These are phyloP conservation scores for Herpailurus yagouaroundi DNA, from an alignment of 2,113 vertebrate genomes.

Conservation along the genomic window DNA sequence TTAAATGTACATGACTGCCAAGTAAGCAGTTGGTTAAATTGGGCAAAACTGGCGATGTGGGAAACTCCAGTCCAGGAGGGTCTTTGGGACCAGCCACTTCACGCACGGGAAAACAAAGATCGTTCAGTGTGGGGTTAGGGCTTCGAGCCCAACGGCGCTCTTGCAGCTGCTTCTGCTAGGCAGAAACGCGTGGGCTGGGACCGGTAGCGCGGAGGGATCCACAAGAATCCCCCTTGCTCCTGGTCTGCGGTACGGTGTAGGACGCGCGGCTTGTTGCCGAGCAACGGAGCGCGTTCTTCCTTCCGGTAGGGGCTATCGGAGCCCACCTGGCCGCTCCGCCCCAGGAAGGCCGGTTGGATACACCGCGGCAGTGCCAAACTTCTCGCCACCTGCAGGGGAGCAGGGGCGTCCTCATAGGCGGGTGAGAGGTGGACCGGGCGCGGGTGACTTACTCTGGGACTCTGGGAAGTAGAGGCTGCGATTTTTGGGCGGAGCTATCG, in stretches of 20 bases:
- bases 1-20: neutral
- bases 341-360: neutral
- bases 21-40: neutral
- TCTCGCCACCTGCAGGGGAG: neutral
- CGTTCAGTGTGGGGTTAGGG: neutral
- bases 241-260: fast-evolving
- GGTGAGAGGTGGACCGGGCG: neutral
- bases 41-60: neutral
- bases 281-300: neutral
- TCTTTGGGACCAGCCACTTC: neutral
- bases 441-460: neutral
- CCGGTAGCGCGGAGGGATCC: neutral
- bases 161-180: neutral
- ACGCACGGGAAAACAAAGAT: fast-evolving
- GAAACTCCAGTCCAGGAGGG: neutral
- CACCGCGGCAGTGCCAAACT: neutral
- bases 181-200: fast-evolving
- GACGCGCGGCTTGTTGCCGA: slow-evolving; percentile 39
- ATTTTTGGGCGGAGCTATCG: neutral
- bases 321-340: neutral
- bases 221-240: fast-evolving
- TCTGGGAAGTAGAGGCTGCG: neutral
- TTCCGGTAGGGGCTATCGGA: fast-evolving
- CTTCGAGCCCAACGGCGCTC: fast-evolving
- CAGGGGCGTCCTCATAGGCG: neutral